Conservation (phyloP, 2,888 invertebrate species). For the Rapana venosa region DNA sequence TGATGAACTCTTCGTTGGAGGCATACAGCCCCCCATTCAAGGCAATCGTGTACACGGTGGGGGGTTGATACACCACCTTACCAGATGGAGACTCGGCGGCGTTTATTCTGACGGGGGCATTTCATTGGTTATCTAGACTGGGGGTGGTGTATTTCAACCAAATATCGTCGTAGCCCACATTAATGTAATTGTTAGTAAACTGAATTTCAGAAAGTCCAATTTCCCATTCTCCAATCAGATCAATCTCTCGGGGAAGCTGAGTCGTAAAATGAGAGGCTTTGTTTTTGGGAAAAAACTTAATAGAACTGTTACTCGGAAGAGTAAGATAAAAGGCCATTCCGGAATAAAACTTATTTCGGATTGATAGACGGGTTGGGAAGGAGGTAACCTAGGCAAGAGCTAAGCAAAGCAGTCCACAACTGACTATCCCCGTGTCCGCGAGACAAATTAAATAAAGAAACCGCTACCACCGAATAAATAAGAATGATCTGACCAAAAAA, state of each 20-base stretch:
- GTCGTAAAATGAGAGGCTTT: constrained; percentile 15
- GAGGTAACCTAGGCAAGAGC: constrained; percentile 37
- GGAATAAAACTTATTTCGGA: not conserved
- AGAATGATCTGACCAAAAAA: not conserved
- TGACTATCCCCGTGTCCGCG: not conserved
- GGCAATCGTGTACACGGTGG: too few relatives aligned
- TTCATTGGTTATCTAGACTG: not conserved
- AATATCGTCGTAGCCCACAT: not conserved
- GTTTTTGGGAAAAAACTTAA: constrained; percentile 1
- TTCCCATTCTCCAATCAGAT: constrained; percentile 28
- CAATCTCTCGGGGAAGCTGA: not conserved
- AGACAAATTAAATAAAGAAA: not conserved
- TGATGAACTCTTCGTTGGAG: not conserved
- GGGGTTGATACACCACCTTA: not conserved
- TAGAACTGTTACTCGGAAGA: constrained; percentile 5
- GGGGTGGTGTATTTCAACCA: not conserved
- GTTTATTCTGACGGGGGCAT: not conserved
- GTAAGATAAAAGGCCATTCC: constrained; percentile 25
- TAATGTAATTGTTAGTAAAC: not conserved
- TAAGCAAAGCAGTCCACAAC: constrained; percentile 39
- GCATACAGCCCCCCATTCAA: not conserved
- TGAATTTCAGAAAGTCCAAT: constrained; percentile 12
- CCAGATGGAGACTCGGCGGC: not conserved
- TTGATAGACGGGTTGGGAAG: constrained; percentile 35
- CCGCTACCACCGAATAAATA: not conserved